Percentiles rank a stretch among this genome's conserved stretches.
Evolutionary conservation across 2,888 invertebrate species (phyloP).

Genomic region (Entomobrya proxima): DNA sequence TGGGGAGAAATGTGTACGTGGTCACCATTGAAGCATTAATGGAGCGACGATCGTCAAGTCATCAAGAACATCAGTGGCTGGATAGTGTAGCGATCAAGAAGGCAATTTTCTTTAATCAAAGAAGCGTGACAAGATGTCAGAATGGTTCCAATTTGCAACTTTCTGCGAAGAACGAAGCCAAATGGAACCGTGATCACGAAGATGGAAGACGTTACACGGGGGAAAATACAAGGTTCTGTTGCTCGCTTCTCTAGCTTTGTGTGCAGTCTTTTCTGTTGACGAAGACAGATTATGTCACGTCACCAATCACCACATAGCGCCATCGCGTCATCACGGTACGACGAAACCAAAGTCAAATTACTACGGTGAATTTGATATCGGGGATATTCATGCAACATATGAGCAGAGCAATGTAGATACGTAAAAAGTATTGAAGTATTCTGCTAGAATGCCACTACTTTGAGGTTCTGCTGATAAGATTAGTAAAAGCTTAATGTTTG

Average conservation of each 20-base stretch:
- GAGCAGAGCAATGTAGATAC: too few species aligned
- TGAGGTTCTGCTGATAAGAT: not conserved
- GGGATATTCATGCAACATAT: too few species aligned
- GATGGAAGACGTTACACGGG: not conserved
- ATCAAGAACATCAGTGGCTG: not conserved
- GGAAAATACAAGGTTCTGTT: not conserved
- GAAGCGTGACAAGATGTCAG: slow-evolving; percentile 39
- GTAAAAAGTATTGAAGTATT: too few species aligned
- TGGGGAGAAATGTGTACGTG: not conserved
- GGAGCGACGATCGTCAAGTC: slow-evolving; percentile 9
- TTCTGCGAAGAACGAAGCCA: not conserved
- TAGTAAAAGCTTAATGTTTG: not conserved
- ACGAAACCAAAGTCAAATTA: not conserved
- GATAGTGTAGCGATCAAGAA: slow-evolving; percentile 3
- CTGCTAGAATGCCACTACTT: too few species aligned
- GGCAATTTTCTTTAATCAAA: slow-evolving; percentile 46
- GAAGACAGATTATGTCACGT: slow-evolving; percentile 1
- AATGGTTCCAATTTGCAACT: slow-evolving; percentile 13
- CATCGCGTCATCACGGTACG: not conserved
- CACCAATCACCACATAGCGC: not conserved
- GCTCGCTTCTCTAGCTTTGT: not conserved
- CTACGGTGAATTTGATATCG: not conserved
- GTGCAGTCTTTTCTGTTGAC: not conserved
- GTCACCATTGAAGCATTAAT: not conserved
- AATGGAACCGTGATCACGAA: not conserved